Percentiles rank a stretch among this genome's conserved stretches.
Evolutionary conservation across 1,140 invertebrate species (phyloP).

Genomic region (Pantala flavescens): DNA sequence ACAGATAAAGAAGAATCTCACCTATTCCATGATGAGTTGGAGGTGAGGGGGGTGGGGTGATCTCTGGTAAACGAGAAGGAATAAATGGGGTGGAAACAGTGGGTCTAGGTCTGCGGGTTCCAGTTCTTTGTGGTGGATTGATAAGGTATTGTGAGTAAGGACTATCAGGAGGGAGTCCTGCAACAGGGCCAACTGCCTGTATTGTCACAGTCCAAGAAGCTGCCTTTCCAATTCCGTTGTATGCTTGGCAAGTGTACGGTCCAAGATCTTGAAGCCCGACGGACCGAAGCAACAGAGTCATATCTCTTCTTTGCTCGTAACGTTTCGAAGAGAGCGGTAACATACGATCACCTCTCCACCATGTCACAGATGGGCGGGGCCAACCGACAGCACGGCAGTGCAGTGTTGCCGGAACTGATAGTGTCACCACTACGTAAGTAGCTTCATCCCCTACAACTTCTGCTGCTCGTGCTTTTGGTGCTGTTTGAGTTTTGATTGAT

Average conservation of each 20-base stretch:
- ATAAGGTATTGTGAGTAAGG: slow-evolving; percentile 15
- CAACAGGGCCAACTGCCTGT: slow-evolving; percentile 52
- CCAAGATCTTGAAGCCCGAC: slow-evolving; percentile 62
- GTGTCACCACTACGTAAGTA: slow-evolving; percentile 49
- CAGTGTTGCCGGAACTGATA: slow-evolving; percentile 57
- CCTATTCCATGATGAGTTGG: background rate
- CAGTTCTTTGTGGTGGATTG: background rate
- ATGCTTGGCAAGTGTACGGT: slow-evolving; percentile 77
- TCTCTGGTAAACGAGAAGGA: slow-evolving; percentile 18
- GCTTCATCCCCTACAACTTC: slow-evolving; percentile 46
- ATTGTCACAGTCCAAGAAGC: slow-evolving; percentile 62
- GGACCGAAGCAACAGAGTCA: slow-evolving; percentile 57
- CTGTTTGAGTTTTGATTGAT: slow-evolving; percentile 26
- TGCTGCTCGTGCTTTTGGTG: slow-evolving; percentile 35
- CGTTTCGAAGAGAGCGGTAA: slow-evolving; percentile 54
- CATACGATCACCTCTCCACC: slow-evolving; percentile 73
- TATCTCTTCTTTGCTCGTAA: slow-evolving; percentile 63
- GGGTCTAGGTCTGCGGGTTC: slow-evolving; percentile 19
- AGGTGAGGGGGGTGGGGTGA: slow-evolving; percentile 19
- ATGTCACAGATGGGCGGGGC: slow-evolving; percentile 68
- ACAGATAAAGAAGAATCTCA: too few relatives aligned
- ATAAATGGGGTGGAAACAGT: slow-evolving; percentile 25
- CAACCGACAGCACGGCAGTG: slow-evolving; percentile 74
- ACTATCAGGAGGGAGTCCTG: slow-evolving; percentile 29
- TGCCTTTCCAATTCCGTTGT: slow-evolving; percentile 66